Conservation (phyloP, 2,797 vertebrate genomes). For the Phoeniculus purpureus region DNA sequence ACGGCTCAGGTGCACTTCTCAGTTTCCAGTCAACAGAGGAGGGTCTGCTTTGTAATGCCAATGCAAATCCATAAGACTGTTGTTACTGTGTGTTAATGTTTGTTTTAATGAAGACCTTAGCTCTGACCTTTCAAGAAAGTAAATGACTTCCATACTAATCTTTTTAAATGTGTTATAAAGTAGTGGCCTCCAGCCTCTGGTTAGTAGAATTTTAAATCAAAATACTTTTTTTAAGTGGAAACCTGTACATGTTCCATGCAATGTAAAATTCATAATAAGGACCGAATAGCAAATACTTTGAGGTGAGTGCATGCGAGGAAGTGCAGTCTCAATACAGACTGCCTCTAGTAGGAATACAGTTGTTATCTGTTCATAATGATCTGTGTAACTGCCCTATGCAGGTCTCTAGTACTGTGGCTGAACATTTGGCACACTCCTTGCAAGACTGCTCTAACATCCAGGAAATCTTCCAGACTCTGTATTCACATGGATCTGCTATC, state of each 20-base stretch:
- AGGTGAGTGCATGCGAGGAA: background rate
- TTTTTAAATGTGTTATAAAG: background rate
- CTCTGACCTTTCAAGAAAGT: background rate
- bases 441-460: constrained; percentile 91
- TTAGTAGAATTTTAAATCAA: background rate
- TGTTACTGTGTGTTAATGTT: background rate
- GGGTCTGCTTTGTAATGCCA: background rate
- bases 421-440: constrained; percentile 87
- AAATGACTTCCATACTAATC: background rate
- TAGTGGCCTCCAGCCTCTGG: background rate
- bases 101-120: background rate
- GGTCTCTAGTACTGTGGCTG: constrained; percentile 88
- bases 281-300: background rate
- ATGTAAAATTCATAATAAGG: background rate
- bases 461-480: constrained; percentile 90
- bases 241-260: background rate
- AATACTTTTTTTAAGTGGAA: background rate
- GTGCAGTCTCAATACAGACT: background rate
- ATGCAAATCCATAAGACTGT: fast-evolving
- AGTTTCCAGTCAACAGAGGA: background rate
- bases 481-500: constrained; percentile 88
- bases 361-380: background rate
- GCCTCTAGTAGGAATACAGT: background rate
- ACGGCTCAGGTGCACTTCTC: background rate
- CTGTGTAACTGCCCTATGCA: constrained; percentile 32